Evolutionary conservation across 1,140 invertebrate genomes (phyloP), one percentile per base, ranked within the genome.

Genomic region (Ceratosolen fusciceps): DNA sequence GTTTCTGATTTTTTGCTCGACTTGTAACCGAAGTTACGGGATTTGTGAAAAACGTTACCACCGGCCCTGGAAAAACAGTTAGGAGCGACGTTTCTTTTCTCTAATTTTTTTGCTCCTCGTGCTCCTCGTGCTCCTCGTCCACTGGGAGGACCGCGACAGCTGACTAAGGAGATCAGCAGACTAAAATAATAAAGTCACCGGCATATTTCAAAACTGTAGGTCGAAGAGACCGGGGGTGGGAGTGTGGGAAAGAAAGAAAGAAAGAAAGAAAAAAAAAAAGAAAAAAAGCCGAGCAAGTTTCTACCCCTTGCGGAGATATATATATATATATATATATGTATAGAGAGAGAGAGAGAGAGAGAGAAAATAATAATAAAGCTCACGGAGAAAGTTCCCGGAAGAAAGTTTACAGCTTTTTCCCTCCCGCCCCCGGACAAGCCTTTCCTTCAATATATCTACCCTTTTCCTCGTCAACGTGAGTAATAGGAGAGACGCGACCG

Each of bases 51-150:
- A 62, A 76, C 82, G 79, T 77, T 76, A 75, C 56, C 73, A 58
- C 56, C 73, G 58, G 49, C 21, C 24, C 14, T 31, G 16, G n/a
- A 37, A 10, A n/a, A 12, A 43, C 75, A 60, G 37, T 67, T 78
- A 71, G 54, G 31, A 54, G 34, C 19, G 65, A 68, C 52, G 60
- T 34, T 5, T 56, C 77, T 82, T 82, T 82, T 82, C 80, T 60
- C 2, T 68, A 29, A 65, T 37, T 16, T 65, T 65, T 65, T 62
- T 65, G 31, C 21, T 37, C 3, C 31, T n/a, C n/a, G n/a, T n/a
- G n/a, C n/a, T n/a, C n/a, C n/a, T n/a, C n/a, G 16, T 4, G 31
- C 10, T 37, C 21, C 10, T 14, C 60, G 31, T n/a, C 19, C 19
- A 21, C 16, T 16, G 10, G 26, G 8, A 21, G 10, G 26, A 21